Percentiles rank a stretch among this genome's conserved stretches.
Conservation (phyloP, 2,888 invertebrate species). For the Pristionchus maxplancki region DNA sequence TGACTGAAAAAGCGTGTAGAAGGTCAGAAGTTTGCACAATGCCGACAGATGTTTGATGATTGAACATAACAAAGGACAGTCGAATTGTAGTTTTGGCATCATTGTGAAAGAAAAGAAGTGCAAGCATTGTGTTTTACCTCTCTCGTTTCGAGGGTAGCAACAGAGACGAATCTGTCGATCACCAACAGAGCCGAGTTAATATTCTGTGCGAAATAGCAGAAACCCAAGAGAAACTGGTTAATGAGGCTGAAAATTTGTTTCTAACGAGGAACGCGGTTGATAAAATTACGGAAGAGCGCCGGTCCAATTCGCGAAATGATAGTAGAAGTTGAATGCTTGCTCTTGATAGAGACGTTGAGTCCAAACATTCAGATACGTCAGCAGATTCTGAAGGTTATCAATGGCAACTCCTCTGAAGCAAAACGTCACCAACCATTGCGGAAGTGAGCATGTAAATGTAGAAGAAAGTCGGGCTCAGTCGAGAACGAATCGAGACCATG, state of each 20-base stretch:
- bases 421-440: too few relatives aligned
- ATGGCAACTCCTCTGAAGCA: too few relatives aligned
- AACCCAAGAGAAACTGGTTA: neutral
- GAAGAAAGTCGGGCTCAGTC: neutral
- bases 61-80: too few relatives aligned
- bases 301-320: neutral
- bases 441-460: neutral
- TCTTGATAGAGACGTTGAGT: neutral
- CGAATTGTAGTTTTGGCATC: too few relatives aligned
- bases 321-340: conserved; percentile 15
- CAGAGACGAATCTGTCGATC: neutral
- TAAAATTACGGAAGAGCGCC: neutral
- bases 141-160: neutral
- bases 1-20: too few relatives aligned
- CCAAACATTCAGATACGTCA: conserved; percentile 1
- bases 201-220: neutral
- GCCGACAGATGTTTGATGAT: too few relatives aligned
- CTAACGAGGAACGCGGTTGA: too few relatives aligned
- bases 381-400: neutral
- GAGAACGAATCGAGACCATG: neutral
- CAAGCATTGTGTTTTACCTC: too few relatives aligned
- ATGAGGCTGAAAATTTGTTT: neutral
- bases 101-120: too few relatives aligned
- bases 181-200: neutral
- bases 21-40: too few relatives aligned